Evolutionary conservation across 1,140 invertebrate species (phyloP), one percentile per base, ranked within the genome.

Genomic region (Ips typographus): DNA sequence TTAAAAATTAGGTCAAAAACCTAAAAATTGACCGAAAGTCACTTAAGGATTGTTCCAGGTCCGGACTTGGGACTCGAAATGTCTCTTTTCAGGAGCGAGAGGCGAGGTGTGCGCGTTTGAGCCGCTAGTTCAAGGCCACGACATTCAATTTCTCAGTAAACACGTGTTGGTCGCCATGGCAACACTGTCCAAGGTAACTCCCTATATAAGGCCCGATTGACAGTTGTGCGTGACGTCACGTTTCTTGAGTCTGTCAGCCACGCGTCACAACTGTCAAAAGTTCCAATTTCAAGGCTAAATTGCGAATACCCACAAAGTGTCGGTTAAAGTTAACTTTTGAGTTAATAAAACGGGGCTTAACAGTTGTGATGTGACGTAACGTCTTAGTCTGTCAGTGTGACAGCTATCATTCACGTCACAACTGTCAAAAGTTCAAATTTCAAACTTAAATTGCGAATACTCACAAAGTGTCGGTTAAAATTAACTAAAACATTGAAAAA

Each of bases 101-200:
- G 96, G 96, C 1, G 96, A 98, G 85, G 96, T 95, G 47, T 94
- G 93, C 77, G 87, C 89, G n/a, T 84, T 96, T 43, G 93, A 95
- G 78, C 94, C 94, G 1, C 82, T 97, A 2, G 85, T 93, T 71
- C 85, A 90, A 74, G 85, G 84, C 74, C 77, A 91, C 65, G 85
- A 88, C 60, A 83, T 87, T 44, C 89, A 92, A 78, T 89, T 91
- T 1, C 81, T 94, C 40, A 85, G 87, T 77, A 87, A 89, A 78
- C 88, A 90, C 77, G 88, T 90, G 74, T 86, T 97, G 65, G 86
- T 98, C 58, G 95, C 96, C 2, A 88, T 99, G 85, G 96, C 94
- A 0, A 96, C 95, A 3, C 83, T 98, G 55, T 94, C 94, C 0
- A 95, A 96, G 85, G 90, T 96, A 39, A 89, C 22, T 22, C 22